Conservation (phyloP, 2,888 invertebrate genomes). For the Orchesella flavescens region DNA sequence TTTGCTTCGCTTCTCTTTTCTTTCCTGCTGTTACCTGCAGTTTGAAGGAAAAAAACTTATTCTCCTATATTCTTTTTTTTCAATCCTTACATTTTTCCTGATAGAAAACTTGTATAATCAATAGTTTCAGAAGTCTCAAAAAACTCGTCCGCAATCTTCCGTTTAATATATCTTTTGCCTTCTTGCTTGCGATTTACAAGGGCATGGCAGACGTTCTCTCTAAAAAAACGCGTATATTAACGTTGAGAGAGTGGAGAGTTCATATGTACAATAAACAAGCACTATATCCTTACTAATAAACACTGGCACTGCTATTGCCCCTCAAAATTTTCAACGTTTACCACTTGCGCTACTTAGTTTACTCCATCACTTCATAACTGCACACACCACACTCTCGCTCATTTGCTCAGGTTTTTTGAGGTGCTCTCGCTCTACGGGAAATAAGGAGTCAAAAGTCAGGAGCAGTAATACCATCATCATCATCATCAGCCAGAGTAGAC, state of each 20-base stretch:
- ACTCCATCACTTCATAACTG: neutral
- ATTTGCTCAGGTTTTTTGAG: constrained; percentile 28
- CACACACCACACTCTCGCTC: constrained; percentile 34
- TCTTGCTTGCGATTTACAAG: too few relatives aligned
- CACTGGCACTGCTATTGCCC: too few relatives aligned
- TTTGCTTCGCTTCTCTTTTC: constrained; percentile 41
- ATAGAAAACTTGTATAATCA: constrained; percentile 28
- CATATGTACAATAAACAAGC: too few relatives aligned
- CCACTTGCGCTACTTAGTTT: neutral
- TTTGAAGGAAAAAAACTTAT: constrained; percentile 1
- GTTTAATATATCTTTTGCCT: neutral
- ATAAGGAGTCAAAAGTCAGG: constrained; percentile 41
- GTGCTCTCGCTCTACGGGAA: constrained; percentile 36
- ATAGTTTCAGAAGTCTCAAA: constrained; percentile 31
- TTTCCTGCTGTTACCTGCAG: constrained; percentile 39
- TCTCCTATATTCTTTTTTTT: constrained; percentile 17
- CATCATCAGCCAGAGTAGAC: neutral
- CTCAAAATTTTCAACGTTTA: neutral
- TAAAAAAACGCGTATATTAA: too few relatives aligned
- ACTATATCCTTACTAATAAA: too few relatives aligned
- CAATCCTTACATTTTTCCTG: constrained; percentile 21
- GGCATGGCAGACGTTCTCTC: too few relatives aligned
- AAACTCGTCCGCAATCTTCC: constrained; percentile 32
- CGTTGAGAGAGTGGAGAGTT: too few relatives aligned
- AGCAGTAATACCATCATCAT: constrained; percentile 25